phyloP scores from a whole-genome alignment of 2,797 vertebrate species.

The Nasua narica region DNA sequence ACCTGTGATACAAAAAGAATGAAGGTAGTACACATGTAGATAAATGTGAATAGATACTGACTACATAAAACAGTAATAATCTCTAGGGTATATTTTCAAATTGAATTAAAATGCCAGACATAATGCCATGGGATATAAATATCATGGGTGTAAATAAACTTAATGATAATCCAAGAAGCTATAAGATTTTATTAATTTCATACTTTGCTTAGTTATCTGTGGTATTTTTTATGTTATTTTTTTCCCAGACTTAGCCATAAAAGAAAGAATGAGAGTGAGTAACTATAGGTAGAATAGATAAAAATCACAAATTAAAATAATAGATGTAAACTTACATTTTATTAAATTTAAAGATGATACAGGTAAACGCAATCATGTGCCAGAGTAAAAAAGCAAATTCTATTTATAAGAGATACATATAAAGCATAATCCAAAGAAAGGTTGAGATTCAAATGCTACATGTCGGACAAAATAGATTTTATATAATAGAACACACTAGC shows the following conservation, averaged over 20 bases:
- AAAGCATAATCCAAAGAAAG: background rate
- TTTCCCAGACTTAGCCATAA: background rate
- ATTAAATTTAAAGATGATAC: slow-evolving; percentile 20
- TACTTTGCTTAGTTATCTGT: background rate
- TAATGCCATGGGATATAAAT: background rate
- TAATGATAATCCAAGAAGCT: background rate
- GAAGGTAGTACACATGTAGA: background rate
- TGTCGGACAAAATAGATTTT: background rate
- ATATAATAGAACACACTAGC: background rate
- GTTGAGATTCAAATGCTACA: background rate
- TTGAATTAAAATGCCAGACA: background rate
- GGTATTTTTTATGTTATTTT: background rate
- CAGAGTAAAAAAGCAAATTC: background rate
- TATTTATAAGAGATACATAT: background rate
- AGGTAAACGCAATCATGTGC: background rate
- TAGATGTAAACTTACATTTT: background rate
- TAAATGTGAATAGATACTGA: background rate
- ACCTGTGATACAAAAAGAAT: background rate
- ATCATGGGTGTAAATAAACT: background rate
- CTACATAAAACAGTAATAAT: background rate
- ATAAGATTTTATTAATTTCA: background rate
- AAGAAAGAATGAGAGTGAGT: background rate
- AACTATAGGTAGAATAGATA: background rate
- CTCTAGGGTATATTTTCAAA: background rate
- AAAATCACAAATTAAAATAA: background rate